A percentile compares a stretch with the other conserved stretches of the same genome.
These are phyloP conservation scores for Polyodon spathula DNA, from an alignment of 2,113 vertebrate species.

Conservation along the genomic window DNA sequence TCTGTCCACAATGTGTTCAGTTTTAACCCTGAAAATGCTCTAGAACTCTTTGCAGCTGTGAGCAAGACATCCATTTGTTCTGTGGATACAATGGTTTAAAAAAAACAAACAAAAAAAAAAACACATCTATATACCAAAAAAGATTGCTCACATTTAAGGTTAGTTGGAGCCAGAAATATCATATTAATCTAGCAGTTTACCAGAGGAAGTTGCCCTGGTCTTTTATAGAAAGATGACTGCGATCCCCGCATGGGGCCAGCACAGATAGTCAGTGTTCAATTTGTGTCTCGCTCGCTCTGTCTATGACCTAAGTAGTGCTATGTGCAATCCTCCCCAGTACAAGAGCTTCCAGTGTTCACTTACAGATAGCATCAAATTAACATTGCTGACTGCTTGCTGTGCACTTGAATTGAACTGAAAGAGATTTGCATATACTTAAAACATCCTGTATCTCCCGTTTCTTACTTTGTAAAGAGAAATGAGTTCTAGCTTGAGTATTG, in stretches of 20 bases:
- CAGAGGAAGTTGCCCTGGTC: constrained; percentile 67
- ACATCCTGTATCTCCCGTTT: constrained; percentile 15
- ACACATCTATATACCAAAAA: constrained; percentile 44
- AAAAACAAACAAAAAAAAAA: constrained; percentile 37
- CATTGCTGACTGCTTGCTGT: constrained; percentile 22
- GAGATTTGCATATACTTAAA: no score
- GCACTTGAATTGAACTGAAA: no score
- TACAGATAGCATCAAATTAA: constrained; percentile 27
- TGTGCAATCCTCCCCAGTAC: constrained; percentile 25
- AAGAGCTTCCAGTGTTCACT: constrained; percentile 18
- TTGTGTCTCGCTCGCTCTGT: constrained; percentile 33
- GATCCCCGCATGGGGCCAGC: constrained; percentile 49
- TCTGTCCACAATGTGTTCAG: neutral
- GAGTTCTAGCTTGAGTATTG: no score
- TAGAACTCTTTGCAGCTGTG: neutral
- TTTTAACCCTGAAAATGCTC: neutral
- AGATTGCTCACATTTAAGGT: constrained; percentile 75
- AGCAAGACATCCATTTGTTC: constrained; percentile 35
- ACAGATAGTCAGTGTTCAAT: constrained; percentile 29
- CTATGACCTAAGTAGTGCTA: constrained; percentile 26
- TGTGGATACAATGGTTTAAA: constrained; percentile 51
- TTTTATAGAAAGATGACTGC: constrained; percentile 57
- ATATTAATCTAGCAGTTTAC: constrained; percentile 76
- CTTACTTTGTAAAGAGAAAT: no score
- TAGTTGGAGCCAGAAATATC: constrained; percentile 82